Conservation (phyloP, 2,113 vertebrate genomes). For the Cinclus mexicanus region DNA sequence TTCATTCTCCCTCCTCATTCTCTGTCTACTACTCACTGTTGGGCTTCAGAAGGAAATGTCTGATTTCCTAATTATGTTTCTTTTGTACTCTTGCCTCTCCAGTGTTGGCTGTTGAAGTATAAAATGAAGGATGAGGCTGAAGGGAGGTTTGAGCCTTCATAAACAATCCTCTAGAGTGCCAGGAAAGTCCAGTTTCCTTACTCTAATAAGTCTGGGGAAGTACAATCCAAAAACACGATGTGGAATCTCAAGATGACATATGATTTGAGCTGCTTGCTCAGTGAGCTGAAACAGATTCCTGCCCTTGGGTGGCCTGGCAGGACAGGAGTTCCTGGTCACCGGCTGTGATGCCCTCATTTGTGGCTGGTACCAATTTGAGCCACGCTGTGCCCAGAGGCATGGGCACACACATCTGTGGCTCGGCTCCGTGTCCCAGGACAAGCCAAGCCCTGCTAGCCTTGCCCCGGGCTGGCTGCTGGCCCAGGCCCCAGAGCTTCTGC, state of each 20-base stretch:
- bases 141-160: slow-evolving; percentile 65
- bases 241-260: background rate
- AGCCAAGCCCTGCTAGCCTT: background rate
- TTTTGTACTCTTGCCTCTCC: slow-evolving; percentile 60
- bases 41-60: slow-evolving; percentile 46
- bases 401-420: background rate
- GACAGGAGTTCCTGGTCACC: background rate
- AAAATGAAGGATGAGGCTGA: slow-evolving; percentile 64
- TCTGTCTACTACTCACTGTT: background rate
- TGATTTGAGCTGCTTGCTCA: background rate
- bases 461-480: background rate
- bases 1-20: slow-evolving; percentile 39
- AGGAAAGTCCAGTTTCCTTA: slow-evolving; percentile 66
- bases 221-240: background rate
- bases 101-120: slow-evolving; percentile 64
- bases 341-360: background rate
- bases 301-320: background rate
- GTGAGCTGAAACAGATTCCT: background rate
- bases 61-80: slow-evolving; percentile 64
- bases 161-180: slow-evolving; percentile 65
- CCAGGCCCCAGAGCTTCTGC: background rate
- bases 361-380: background rate
- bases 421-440: background rate
- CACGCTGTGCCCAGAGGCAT: background rate
- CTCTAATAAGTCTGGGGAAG: slow-evolving; percentile 53